Evolutionary conservation across 1,140 invertebrate genomes (phyloP), one percentile per base, ranked within the genome.

Genomic region (Tetragonula clypearis): DNA sequence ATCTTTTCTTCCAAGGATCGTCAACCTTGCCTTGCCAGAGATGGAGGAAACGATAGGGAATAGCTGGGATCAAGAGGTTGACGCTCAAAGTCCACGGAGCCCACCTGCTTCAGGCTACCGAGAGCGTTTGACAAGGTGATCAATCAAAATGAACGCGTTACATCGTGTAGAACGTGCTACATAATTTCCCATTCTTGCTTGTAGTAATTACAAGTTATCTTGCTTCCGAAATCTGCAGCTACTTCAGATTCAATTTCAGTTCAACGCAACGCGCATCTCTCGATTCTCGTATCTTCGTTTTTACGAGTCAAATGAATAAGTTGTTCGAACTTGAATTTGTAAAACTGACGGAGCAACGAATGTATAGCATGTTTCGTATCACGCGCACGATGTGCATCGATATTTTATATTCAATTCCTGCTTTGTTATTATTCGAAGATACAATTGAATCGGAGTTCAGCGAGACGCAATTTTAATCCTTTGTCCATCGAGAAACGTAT

Each of bases 1-100:
- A 90, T 89, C 82, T 84, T 83, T 90, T 87, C 86, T 86, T 79
- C 72, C 68, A 72, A 87, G 88, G 88, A 90, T 90, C 88, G 86
- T 89, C 86, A 88, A 90, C 88, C 82, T 83, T 87, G 79, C 30
- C 69, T 23, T 11, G n/a, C 35, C 19, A 19, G n/a, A 81, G 79
- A 81, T 81, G 80, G 53, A 75, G 71, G 35, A 85, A 81, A 85
- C 53, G 76, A 72, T 56, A 49, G 26, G 53, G 19, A 68, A 19
- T n/a, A 12, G 17, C 49, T 23, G 23, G 35, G n/a, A 65, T 23
- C 30, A 19, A n/a, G 35, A 15, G 53, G 1, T 49, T n/a, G 84
- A 68, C 26, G 53, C 49, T 35, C 49, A 8, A 23, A 26, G 21
- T 55, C 21, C 9, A 21, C 12, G 26, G 26, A 4, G 35, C 35